phyloP scores from a whole-genome alignment of 2,888 invertebrate genomes.

The Drosophila emarginata region DNA sequence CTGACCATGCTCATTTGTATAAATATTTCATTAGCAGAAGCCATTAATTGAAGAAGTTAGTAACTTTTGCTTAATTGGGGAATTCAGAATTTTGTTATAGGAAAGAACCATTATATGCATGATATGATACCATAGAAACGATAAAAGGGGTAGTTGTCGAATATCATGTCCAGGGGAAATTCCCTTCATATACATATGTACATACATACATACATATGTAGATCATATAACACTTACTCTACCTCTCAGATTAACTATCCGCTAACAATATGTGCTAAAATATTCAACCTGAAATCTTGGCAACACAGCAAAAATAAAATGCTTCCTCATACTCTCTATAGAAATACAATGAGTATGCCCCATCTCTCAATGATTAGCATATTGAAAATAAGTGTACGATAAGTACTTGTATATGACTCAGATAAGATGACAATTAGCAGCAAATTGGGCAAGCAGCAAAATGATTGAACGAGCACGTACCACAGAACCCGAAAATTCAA shows the following conservation, averaged over 20 bases:
- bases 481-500: conserved; percentile 12
- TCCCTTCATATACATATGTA: too few species aligned
- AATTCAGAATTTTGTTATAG: not conserved
- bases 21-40: conserved; percentile 20
- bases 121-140: not conserved
- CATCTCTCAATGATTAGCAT: conserved; percentile 51
- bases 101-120: not conserved
- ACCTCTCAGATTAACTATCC: not conserved
- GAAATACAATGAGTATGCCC: conserved; percentile 15
- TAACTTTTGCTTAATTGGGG: not conserved
- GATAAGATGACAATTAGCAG: conserved; percentile 39
- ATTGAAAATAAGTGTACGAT: conserved; percentile 8
- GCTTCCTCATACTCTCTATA: conserved; percentile 21
- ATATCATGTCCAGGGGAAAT: not conserved
- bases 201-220: too few species aligned
- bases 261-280: conserved; percentile 60
- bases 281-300: conserved; percentile 24
- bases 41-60: conserved; percentile 11
- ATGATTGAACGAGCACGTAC: too few species aligned
- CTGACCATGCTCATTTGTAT: conserved; percentile 17
- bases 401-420: conserved; percentile 27
- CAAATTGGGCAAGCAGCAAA: conserved; percentile 25
- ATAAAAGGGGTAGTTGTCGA: not conserved
- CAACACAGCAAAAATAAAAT: conserved; percentile 33
- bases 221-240: not conserved